Conservation (phyloP, 2,113 vertebrate species). For the Pantherophis guttatus region DNA sequence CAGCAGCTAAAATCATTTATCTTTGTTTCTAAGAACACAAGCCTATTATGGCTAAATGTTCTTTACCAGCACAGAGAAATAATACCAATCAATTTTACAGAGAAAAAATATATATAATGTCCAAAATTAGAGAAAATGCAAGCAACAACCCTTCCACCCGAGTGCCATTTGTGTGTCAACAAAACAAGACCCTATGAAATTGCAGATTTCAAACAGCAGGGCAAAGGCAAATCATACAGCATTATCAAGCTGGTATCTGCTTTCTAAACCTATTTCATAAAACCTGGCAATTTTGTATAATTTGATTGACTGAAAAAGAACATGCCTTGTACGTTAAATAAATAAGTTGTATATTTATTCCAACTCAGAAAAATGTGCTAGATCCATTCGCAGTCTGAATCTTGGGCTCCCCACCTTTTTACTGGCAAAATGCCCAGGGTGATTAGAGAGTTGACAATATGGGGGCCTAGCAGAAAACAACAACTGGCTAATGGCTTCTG, state of each 20-base stretch:
- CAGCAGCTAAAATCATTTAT: conserved; percentile 79
- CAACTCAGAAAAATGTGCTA: conserved; percentile 46
- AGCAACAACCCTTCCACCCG: conserved; percentile 28
- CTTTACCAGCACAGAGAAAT: conserved; percentile 35
- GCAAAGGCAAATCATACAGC: background rate
- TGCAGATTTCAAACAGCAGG: conserved; percentile 38
- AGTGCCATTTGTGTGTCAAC: conserved; percentile 31
- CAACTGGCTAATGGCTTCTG: conserved; percentile 84
- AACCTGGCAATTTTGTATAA: conserved; percentile 27
- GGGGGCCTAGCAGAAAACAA: conserved; percentile 75
- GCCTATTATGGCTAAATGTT: conserved; percentile 74
- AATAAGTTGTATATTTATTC: conserved; percentile 59
- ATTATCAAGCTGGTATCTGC: background rate
- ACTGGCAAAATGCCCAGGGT: conserved; percentile 70
- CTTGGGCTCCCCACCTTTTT: conserved; percentile 58
- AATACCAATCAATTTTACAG: conserved; percentile 13
- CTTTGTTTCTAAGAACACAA: conserved; percentile 73
- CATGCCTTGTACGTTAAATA: conserved; percentile 51
- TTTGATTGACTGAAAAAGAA: conserved; percentile 13
- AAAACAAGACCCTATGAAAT: conserved; percentile 24
- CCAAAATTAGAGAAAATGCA: conserved; percentile 46
- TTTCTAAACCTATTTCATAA: conserved; percentile 40
- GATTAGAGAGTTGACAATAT: conserved; percentile 77
- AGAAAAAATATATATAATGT: conserved; percentile 19
- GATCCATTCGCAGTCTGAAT: background rate